Evolutionary conservation across 1,140 invertebrate species (phyloP).

Genomic region (Dendrolimus punctatus): DNA sequence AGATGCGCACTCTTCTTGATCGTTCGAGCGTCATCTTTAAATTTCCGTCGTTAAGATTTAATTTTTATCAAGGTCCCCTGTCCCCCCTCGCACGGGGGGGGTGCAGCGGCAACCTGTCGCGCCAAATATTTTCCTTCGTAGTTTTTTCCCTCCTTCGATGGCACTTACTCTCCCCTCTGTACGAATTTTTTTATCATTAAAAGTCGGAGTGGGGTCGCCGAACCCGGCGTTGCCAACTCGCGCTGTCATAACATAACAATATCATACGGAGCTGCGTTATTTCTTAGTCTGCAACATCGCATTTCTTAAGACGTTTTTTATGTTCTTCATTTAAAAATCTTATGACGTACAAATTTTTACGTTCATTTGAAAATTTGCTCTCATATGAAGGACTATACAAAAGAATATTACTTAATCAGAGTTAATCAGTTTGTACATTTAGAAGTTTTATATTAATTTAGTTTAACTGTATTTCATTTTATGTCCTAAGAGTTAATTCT

Average conservation of each 20-base stretch:
- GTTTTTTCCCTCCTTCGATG: conserved; percentile 68
- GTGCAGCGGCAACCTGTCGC: conserved; percentile 54
- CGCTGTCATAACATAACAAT: conserved; percentile 68
- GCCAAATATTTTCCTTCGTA: conserved; percentile 70
- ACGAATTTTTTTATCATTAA: conserved; percentile 72
- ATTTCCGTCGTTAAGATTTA: conserved; percentile 72
- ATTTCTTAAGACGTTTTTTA: conserved; percentile 11
- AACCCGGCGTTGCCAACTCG: conserved; percentile 55
- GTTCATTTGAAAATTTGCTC: too few species aligned
- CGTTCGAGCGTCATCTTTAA: conserved; percentile 69
- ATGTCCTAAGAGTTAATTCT: too few species aligned
- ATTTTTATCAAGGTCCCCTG: conserved; percentile 57
- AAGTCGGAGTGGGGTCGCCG: conserved; percentile 64
- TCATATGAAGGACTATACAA: too few species aligned
- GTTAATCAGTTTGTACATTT: too few species aligned
- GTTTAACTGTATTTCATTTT: too few species aligned
- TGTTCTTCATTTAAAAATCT: too few species aligned
- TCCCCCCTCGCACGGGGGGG: conserved; percentile 18
- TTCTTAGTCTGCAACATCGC: conserved; percentile 31
- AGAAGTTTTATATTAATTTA: too few species aligned
- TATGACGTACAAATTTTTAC: too few species aligned
- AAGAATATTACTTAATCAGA: too few species aligned
- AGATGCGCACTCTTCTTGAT: conserved; percentile 69
- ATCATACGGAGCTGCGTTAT: conserved; percentile 40
- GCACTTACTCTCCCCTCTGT: conserved; percentile 65